These are phyloP conservation scores for Erpornis zantholeuca DNA, from an alignment of 2,113 vertebrate genomes.

Conservation along the genomic window DNA sequence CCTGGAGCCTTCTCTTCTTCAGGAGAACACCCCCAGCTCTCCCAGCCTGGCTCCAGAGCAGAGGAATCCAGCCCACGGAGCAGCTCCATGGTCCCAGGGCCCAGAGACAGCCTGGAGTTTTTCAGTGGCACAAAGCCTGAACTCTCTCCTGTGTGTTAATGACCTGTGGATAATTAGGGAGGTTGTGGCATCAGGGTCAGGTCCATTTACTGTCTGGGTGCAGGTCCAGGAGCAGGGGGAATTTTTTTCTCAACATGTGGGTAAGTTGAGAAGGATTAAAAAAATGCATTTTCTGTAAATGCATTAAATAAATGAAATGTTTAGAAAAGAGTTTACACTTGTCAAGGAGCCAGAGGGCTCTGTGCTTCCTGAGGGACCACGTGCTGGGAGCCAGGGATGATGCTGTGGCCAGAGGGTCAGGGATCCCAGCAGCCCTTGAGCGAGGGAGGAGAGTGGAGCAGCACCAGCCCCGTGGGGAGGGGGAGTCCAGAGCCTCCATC, in stretches of 20 bases:
- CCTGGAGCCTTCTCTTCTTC: neutral
- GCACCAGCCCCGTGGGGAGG: neutral
- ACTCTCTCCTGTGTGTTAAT: accelerated
- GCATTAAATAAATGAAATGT: neutral
- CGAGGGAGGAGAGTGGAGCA: no score
- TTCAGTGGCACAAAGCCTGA: neutral
- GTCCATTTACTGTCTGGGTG: accelerated
- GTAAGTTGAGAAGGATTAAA: neutral
- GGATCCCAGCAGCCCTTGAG: neutral
- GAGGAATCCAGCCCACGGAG: neutral
- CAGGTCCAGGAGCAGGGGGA: neutral
- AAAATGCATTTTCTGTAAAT: neutral
- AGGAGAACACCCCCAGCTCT: neutral
- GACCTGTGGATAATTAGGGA: neutral
- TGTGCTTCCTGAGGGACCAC: neutral
- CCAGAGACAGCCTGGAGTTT: neutral
- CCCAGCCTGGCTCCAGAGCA: neutral
- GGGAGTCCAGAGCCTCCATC: neutral
- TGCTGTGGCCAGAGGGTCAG: neutral
- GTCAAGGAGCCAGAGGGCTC: neutral
- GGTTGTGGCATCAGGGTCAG: neutral
- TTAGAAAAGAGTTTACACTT: neutral
- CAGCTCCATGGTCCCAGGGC: neutral
- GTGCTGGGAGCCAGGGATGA: neutral
- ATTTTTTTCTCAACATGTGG: neutral